phyloP scores from a whole-genome alignment of 2,888 invertebrate genomes.

The Physocephala rufipes region DNA sequence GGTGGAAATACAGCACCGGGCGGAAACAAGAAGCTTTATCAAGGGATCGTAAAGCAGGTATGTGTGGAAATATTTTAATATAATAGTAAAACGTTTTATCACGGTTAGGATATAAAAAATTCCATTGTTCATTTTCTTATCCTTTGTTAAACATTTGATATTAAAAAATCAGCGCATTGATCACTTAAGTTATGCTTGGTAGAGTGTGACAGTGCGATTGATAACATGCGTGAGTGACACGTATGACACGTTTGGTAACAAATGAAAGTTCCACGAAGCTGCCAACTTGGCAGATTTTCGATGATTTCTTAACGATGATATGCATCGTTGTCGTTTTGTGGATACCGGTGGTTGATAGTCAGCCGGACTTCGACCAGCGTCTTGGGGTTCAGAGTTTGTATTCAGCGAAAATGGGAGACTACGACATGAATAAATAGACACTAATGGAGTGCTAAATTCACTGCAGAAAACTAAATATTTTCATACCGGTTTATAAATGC shows the following conservation, averaged over 20 bases:
- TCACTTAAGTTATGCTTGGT: slow-evolving; percentile 12
- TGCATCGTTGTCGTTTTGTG: slow-evolving; percentile 28
- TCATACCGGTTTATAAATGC: no score
- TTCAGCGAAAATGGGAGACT: no score
- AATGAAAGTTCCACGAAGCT: slow-evolving; percentile 63
- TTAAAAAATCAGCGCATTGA: neutral
- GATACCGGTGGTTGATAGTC: slow-evolving; percentile 12
- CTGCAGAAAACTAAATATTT: no score
- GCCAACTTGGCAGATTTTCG: slow-evolving; percentile 65
- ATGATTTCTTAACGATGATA: slow-evolving; percentile 26
- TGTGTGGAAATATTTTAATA: slow-evolving; percentile 44
- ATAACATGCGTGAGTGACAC: slow-evolving; percentile 36
- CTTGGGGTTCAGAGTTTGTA: no score
- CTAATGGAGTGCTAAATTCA: no score
- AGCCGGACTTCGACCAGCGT: slow-evolving; percentile 11
- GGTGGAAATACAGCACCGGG: slow-evolving; percentile 51
- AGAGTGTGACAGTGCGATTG: slow-evolving; percentile 28
- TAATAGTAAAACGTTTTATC: slow-evolving; percentile 3
- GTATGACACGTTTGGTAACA: slow-evolving; percentile 42
- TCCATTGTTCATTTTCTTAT: slow-evolving; percentile 35
- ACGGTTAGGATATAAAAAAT: slow-evolving; percentile 35
- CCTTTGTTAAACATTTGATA: neutral
- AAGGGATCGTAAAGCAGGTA: slow-evolving; percentile 65
- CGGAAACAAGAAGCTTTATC: slow-evolving; percentile 51
- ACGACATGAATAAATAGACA: no score